A percentile compares a stretch with the other conserved stretches of the same genome.
phyloP scores from a whole-genome alignment of 2,888 invertebrate species.

The Frankliniella fusca region DNA sequence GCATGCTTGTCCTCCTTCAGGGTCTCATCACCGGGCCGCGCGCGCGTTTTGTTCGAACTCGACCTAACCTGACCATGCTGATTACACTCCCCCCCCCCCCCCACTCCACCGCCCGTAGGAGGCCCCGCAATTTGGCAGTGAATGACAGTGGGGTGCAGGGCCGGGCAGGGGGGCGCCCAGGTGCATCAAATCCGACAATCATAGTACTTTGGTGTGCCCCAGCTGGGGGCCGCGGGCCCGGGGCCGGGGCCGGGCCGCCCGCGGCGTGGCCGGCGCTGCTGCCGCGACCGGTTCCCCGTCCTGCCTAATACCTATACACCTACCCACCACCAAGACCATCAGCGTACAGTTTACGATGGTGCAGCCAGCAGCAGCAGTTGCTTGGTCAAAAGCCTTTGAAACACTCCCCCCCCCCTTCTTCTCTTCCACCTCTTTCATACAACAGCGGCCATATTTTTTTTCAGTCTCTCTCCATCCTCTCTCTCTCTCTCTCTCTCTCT shows the following conservation, averaged over 20 bases:
- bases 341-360: neutral
- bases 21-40: too few species aligned
- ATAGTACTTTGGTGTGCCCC: neutral
- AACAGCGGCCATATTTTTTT: neutral
- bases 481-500: neutral
- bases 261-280: neutral
- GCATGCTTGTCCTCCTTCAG: too few species aligned
- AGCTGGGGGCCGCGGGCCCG: too few species aligned
- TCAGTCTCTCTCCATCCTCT: neutral
- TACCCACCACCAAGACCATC: neutral
- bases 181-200: neutral
- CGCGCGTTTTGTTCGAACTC: too few species aligned
- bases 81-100: too few species aligned
- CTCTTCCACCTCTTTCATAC: neutral
- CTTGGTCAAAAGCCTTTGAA: neutral
- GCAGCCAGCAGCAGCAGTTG: neutral
- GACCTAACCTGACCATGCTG: too few species aligned
- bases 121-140: neutral
- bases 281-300: neutral
- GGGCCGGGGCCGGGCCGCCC: too few species aligned
- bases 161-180: neutral
- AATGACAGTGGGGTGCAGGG: neutral
- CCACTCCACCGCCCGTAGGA: neutral
- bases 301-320: neutral
- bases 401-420: neutral